A percentile compares a stretch with the other conserved stretches of the same genome.
Evolutionary conservation across 2,113 vertebrate genomes (phyloP).

Genomic region (Theristicus caerulescens): DNA sequence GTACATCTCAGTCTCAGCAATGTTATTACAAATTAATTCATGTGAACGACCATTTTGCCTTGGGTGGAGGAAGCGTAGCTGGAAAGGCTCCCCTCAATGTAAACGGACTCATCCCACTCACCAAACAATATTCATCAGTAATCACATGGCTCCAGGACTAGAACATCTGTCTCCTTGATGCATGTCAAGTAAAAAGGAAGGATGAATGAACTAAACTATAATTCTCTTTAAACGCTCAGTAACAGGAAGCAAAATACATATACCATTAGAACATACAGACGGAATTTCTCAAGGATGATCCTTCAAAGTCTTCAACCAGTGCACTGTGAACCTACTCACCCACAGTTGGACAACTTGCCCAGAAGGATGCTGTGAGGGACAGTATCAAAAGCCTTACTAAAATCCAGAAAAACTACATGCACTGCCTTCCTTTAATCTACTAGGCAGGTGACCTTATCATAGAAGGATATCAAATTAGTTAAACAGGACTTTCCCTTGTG

Average conservation of each 20-base stretch:
- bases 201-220: not conserved
- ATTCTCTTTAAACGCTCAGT: not conserved
- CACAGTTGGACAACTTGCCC: not conserved
- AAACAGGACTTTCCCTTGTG: no score
- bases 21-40: not conserved
- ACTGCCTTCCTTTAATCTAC: no score
- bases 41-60: not conserved
- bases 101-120: not conserved
- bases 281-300: not conserved
- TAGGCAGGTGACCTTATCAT: no score
- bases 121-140: not conserved
- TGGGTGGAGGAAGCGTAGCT: not conserved
- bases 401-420: not conserved
- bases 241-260: not conserved
- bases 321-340: not conserved
- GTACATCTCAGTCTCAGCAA: not conserved
- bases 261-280: not conserved
- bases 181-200: not conserved
- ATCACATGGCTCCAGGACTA: not conserved
- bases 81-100: not conserved
- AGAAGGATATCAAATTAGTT: no score
- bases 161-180: not conserved
- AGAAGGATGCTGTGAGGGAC: not conserved
- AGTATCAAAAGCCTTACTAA: not conserved
- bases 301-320: not conserved